phyloP scores from a whole-genome alignment of 1,140 invertebrate genomes.

The Chelonus insularis region DNA sequence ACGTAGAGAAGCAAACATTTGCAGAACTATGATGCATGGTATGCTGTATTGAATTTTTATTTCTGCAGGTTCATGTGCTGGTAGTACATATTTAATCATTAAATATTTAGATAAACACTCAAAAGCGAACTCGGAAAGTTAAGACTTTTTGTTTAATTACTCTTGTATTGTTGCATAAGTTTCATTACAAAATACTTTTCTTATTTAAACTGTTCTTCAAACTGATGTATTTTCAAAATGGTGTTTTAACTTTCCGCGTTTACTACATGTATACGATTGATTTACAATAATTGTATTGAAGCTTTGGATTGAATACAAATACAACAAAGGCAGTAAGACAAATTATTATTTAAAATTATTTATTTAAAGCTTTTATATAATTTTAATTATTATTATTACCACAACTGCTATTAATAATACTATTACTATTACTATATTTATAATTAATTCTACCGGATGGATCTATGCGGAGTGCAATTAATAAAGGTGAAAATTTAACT shows the following conservation, averaged over 20 bases:
- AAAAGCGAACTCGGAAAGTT: constrained; percentile 18
- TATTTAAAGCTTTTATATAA: constrained; percentile 18
- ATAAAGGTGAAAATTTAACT: constrained; percentile 22
- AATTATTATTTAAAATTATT: no score
- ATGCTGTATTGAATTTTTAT: constrained; percentile 56
- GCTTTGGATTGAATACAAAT: neutral
- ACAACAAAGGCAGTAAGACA: no score
- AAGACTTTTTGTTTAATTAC: no score
- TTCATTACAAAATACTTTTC: no score
- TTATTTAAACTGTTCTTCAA: no score
- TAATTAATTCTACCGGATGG: neutral
- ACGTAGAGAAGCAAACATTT: constrained; percentile 51
- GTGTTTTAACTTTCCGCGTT: no score
- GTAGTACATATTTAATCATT: constrained; percentile 47
- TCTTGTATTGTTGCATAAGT: no score
- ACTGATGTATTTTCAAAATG: no score
- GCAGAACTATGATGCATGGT: constrained; percentile 49
- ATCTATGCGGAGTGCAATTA: constrained; percentile 3
- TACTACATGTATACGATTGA: no score
- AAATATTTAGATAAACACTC: constrained; percentile 50
- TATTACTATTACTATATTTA: neutral
- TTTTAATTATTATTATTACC: neutral
- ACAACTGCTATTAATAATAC: no score
- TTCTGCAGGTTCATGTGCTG: constrained; percentile 49
- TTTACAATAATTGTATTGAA: constrained; percentile 13